phyloP scores from a whole-genome alignment of 1,140 invertebrate genomes.

The Hetaerina americana region DNA sequence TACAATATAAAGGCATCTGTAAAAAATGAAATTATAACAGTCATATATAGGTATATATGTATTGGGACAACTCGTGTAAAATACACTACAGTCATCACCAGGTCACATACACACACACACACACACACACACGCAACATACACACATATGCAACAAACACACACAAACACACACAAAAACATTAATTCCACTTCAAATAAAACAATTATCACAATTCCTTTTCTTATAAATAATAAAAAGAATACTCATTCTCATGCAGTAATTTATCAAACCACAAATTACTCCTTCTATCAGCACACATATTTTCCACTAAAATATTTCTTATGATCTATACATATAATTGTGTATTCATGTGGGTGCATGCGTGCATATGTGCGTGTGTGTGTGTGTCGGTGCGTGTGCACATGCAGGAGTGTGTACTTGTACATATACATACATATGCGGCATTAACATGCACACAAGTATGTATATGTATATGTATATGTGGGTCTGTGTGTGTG shows the following conservation, averaged over 20 bases:
- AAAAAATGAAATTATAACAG: not conserved
- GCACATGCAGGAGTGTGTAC: no score
- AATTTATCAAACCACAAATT: conserved; percentile 4
- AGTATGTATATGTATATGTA: no score
- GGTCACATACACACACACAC: conserved; percentile 1
- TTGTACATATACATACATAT: no score
- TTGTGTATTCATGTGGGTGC: no score
- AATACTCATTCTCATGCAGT: not conserved
- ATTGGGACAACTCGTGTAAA: not conserved
- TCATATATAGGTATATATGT: not conserved
- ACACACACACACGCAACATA: no score
- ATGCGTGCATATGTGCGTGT: no score
- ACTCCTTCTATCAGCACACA: not conserved
- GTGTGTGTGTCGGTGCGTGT: no score
- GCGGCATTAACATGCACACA: no score
- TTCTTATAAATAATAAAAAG: not conserved
- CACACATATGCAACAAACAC: not conserved
- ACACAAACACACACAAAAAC: not conserved
- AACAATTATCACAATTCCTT: conserved; percentile 5
- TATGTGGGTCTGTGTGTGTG: no score
- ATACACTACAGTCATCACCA: not conserved
- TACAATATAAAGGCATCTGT: not conserved
- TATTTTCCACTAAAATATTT: not conserved
- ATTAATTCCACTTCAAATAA: not conserved
- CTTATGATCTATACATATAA: not conserved